phyloP scores from a whole-genome alignment of 2,113 vertebrate genomes.

The Austrofundulus limnaeus region DNA sequence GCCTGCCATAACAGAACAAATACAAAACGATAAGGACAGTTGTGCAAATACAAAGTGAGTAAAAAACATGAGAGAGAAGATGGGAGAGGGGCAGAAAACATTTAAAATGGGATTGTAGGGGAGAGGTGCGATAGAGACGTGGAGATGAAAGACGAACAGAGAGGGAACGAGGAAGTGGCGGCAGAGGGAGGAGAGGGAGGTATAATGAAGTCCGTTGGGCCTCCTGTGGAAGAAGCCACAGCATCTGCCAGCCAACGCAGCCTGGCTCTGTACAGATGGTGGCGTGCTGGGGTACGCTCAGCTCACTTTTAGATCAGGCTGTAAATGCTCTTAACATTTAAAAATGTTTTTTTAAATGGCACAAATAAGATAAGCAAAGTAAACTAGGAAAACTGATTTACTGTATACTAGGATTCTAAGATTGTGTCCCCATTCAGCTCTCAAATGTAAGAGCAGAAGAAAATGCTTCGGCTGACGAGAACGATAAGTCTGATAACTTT shows the following conservation, averaged over 20 bases:
- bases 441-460: background rate
- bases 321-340: constrained; percentile 40
- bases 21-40: constrained; percentile 6
- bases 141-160: constrained; percentile 43
- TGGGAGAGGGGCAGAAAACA: constrained; percentile 34
- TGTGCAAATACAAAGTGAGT: constrained; percentile 11
- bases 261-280: constrained; percentile 58
- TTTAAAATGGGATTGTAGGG: constrained; percentile 34
- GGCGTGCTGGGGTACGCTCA: constrained; percentile 33
- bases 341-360: constrained; percentile 14
- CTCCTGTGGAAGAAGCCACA: constrained; percentile 62
- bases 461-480: no score
- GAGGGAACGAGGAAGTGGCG: constrained; percentile 32
- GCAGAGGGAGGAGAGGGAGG: constrained; percentile 35
- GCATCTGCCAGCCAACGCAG: constrained; percentile 53
- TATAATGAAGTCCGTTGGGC: constrained; percentile 69
- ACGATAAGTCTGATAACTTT: no score
- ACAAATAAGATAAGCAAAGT: background rate
- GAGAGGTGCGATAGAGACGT: constrained; percentile 12
- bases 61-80: constrained; percentile 32
- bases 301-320: constrained; percentile 45
- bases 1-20: background rate
- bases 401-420: background rate
- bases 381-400: background rate
- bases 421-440: background rate